Conservation (phyloP, 37 sponge, comb jelly and placozoan genomes). For the Hormiphora californensis region DNA sequence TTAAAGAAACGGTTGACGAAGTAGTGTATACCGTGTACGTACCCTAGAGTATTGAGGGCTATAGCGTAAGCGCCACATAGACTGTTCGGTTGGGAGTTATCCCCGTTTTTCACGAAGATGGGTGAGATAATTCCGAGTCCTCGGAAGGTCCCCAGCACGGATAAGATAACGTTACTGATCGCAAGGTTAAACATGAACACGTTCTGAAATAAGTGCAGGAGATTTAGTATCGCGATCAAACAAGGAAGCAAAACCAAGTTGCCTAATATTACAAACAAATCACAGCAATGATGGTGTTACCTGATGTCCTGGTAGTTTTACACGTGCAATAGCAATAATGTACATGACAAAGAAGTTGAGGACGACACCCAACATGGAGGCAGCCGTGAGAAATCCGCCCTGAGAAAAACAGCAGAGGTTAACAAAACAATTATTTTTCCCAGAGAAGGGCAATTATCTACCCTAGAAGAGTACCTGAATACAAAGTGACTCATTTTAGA, state of each 20-base stretch:
- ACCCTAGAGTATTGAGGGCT: neutral
- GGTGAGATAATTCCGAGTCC: neutral
- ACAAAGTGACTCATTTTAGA: neutral
- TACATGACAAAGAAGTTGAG: conserved; percentile 5
- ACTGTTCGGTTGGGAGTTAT: neutral
- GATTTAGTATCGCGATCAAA: neutral
- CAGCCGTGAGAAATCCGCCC: neutral
- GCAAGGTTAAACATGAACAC: conserved; percentile 11
- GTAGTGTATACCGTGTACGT: too few species aligned
- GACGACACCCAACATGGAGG: neutral
- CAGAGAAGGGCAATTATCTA: too few species aligned
- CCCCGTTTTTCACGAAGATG: neutral
- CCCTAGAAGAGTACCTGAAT: too few species aligned
- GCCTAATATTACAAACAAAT: neutral
- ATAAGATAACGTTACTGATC: neutral
- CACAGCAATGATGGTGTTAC: neutral
- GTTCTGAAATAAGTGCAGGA: neutral
- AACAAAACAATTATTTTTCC: neutral
- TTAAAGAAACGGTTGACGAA: too few species aligned
- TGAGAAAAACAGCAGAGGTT: neutral
- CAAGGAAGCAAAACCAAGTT: neutral
- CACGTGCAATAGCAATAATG: neutral
- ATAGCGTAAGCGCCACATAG: conserved; percentile 28
- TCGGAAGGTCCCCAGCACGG: neutral
- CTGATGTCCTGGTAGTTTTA: conserved; percentile 8